These are phyloP conservation scores for Lethenteron reissneri DNA, from an alignment of 2,113 vertebrate genomes.

Conservation along the genomic window DNA sequence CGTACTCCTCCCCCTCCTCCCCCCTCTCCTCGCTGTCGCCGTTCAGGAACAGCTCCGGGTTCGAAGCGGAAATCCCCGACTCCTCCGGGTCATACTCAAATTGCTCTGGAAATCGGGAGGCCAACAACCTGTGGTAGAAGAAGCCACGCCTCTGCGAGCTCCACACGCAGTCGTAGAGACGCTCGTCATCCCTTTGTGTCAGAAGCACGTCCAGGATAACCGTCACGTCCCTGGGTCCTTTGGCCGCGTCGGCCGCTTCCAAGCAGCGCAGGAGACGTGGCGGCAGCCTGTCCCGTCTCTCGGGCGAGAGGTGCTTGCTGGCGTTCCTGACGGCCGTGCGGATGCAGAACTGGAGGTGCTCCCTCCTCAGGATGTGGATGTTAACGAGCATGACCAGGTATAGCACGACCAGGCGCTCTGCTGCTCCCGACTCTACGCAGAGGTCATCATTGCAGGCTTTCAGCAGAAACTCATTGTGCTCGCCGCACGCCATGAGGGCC, in stretches of 20 bases:
- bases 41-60: too few relatives aligned
- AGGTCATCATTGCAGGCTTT: slow-evolving; percentile 23
- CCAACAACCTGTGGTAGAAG: too few relatives aligned
- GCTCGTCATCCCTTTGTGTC: slow-evolving; percentile 23
- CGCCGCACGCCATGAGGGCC: slow-evolving; percentile 24
- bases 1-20: too few relatives aligned
- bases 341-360: slow-evolving; percentile 12
- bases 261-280: slow-evolving; percentile 19
- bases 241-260: slow-evolving; percentile 12
- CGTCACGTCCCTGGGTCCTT: slow-evolving; percentile 16
- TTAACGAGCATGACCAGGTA: slow-evolving; percentile 37
- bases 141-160: slow-evolving; percentile 4
- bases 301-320: slow-evolving; percentile 14
- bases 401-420: slow-evolving; percentile 30
- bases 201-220: slow-evolving; percentile 25
- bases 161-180: slow-evolving; percentile 32
- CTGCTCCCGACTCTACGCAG: slow-evolving; percentile 26
- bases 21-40: too few relatives aligned
- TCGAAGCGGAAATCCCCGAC: too few relatives aligned
- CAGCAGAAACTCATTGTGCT: slow-evolving; percentile 19
- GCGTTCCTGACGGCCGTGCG: slow-evolving; percentile 15
- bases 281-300: slow-evolving; percentile 19
- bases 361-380: slow-evolving; percentile 17
- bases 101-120: too few relatives aligned
- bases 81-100: too few relatives aligned